Base-by-base conservation (phyloP, 2,888 invertebrate genomes). In the Drosophila buzzatii region DNA sequence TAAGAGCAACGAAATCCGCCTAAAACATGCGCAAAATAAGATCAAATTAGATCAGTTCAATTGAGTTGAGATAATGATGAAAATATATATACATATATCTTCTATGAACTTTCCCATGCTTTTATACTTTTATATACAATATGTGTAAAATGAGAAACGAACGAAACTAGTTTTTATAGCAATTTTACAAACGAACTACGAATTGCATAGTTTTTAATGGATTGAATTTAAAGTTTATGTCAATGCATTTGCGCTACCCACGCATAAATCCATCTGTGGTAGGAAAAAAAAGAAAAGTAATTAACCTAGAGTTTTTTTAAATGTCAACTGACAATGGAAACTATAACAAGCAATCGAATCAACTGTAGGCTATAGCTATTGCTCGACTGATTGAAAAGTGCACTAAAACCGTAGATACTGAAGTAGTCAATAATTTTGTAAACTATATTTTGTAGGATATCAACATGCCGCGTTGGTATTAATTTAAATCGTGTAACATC, bases 361-460 rank as follows among this genome's bases (percentile, higher is more conserved):
- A 61, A 69, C 41, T 70, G 49, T 82, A 76, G 83, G 77, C 70
- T 70, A 73, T 79, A 74, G 81, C 91, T 92, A 91, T 85, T 92
- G 92, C 92, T 92, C 92, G 92, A 92, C 91, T 91, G 91, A 91
- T 91, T 92, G 92, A 92, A 92, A 91, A 78, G 44, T 57, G 53
- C 63, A 60, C 51, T 67, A 44, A 53, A 70, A 39, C 63, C 64
- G 68, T 74, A 64, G 65, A 70, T 73, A 73, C 56, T 67, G 62
- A 72, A 57, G 75, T 82, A 78, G 74, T 47, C 73, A 66, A 71
- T 78, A 79, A 78, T 77, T 79, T 83, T 89, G 81, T 85, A 86
- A 73, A 80, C 82, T 80, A 73, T 77, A 81, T 82, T 76, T 83
- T 78, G 69, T 67, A 66, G 59, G 69, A 52, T 70, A 61, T 74